phyloP scores from a whole-genome alignment of 2,888 invertebrate genomes.

The Charanyca ferruginea region DNA sequence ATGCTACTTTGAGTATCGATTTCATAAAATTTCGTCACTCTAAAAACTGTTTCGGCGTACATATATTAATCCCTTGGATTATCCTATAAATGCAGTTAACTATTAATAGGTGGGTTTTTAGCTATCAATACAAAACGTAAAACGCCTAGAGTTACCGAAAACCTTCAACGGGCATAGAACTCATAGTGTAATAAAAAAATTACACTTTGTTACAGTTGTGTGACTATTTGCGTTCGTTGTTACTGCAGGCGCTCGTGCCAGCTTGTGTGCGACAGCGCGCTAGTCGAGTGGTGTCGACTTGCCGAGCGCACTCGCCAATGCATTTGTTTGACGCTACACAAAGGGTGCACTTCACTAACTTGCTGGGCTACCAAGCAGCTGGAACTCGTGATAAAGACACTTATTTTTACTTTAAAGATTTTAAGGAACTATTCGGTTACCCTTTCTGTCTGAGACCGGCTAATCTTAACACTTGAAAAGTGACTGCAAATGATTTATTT shows the following conservation, averaged over 20 bases:
- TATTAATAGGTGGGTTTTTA: too few species aligned
- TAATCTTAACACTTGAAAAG: background rate
- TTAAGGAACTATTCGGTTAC: too few species aligned
- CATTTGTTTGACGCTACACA: conserved; percentile 65
- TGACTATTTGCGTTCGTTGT: conserved; percentile 22
- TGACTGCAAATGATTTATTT: too few species aligned
- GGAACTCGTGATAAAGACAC: conserved; percentile 8
- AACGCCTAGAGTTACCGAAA: too few species aligned
- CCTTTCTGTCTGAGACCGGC: background rate
- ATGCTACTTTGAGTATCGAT: too few species aligned
- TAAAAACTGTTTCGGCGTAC: too few species aligned
- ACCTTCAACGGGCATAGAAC: too few species aligned
- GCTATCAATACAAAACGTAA: too few species aligned
- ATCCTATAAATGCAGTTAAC: too few species aligned
- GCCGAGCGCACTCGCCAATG: conserved; percentile 56
- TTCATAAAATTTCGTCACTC: too few species aligned
- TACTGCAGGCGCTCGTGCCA: conserved; percentile 27
- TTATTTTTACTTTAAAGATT: background rate
- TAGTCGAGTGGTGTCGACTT: conserved; percentile 42
- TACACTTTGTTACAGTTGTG: conserved; percentile 11
- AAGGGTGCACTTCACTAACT: conserved; percentile 47
- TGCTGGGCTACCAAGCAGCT: conserved; percentile 36
- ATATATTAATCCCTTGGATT: too few species aligned
- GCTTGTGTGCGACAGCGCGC: conserved; percentile 7
- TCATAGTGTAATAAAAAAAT: too few species aligned